Percentiles rank a stretch among this genome's conserved stretches.
Evolutionary conservation across 2,888 invertebrate genomes (phyloP).

Genomic region (Eilema depressum): DNA sequence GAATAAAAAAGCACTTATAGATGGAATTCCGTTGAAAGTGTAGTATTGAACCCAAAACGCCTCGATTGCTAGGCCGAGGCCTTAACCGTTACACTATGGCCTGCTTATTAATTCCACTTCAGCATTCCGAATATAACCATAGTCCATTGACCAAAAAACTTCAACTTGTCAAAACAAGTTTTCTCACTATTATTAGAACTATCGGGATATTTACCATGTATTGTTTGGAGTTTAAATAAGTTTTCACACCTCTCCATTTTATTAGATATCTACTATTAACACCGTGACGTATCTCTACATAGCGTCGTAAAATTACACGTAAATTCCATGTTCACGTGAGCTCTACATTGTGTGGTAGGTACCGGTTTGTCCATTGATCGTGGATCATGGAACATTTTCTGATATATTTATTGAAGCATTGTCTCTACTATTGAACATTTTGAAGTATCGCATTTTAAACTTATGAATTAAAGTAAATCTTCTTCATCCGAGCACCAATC

Average conservation of each 20-base stretch:
- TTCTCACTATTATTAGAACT: too few species aligned
- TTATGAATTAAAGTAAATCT: not conserved
- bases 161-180: slow-evolving; percentile 15
- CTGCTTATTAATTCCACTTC: slow-evolving; percentile 10
- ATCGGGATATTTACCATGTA: too few species aligned
- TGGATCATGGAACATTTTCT: not conserved
- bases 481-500: not conserved
- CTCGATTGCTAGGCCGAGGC: not conserved
- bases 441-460: not conserved
- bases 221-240: too few species aligned
- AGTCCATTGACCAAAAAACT: slow-evolving; percentile 15
- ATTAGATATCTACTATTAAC: slow-evolving; percentile 17
- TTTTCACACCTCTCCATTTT: slow-evolving; percentile 16
- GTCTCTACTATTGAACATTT: too few species aligned
- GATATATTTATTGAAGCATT: not conserved
- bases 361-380: slow-evolving; percentile 11
- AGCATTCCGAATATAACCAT: slow-evolving; percentile 9
- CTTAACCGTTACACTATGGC: slow-evolving; percentile 17
- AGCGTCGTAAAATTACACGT: slow-evolving; percentile 12
- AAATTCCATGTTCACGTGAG: slow-evolving; percentile 8
- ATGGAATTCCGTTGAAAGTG: slow-evolving; percentile 1
- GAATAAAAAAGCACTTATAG: not conserved
- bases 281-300: slow-evolving; percentile 11
- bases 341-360: not conserved
- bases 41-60: slow-evolving; percentile 8